These are phyloP conservation scores for Tricholauxania praeusta DNA, from an alignment of 2,888 invertebrate species.

Conservation along the genomic window DNA sequence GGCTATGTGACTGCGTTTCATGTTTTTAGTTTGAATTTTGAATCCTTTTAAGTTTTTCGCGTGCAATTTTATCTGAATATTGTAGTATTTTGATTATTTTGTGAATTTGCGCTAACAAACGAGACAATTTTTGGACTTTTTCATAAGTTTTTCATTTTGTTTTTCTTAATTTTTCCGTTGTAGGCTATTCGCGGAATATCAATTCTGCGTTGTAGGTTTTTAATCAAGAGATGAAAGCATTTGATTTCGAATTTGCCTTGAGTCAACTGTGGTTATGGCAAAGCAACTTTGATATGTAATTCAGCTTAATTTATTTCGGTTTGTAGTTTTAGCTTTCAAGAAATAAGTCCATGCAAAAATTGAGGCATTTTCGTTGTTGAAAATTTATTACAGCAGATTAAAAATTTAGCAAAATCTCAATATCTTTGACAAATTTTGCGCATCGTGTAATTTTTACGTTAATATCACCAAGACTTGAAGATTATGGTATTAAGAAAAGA, in stretches of 20 bases:
- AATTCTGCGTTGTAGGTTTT: not conserved
- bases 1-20: not conserved
- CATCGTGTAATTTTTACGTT: no score
- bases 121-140: not conserved
- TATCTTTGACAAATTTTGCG: no score
- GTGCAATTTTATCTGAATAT: not conserved
- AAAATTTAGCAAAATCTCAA: no score
- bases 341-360: no score
- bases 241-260: not conserved
- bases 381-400: no score
- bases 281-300: no score
- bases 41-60: not conserved
- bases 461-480: no score
- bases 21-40: not conserved
- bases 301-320: no score
- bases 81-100: constrained; percentile 9
- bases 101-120: constrained; percentile 7
- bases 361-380: no score
- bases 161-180: not conserved
- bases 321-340: no score
- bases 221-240: not conserved
- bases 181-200: not conserved
- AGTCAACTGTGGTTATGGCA: not conserved
- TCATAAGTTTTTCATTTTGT: not conserved
- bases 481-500: no score